phyloP scores from a whole-genome alignment of 2,888 invertebrate genomes.

The Cantharis nigra region DNA sequence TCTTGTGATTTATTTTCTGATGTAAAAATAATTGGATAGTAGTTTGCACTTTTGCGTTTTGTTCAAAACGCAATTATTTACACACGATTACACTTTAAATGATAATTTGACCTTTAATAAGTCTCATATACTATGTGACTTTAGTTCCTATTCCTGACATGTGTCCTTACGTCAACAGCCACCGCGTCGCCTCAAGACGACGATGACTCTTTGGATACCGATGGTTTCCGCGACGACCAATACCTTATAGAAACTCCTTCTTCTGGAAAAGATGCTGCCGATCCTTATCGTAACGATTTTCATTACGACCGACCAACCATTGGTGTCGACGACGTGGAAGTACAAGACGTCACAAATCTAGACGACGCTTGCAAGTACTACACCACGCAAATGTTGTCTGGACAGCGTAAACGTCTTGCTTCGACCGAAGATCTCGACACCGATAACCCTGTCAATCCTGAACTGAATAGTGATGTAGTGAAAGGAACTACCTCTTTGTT shows the following conservation, averaged over 20 bases:
- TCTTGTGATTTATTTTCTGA: slow-evolving; percentile 45
- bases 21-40: slow-evolving; percentile 25
- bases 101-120: slow-evolving; percentile 13
- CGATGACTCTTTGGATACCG: slow-evolving; percentile 61
- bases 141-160: slow-evolving; percentile 20
- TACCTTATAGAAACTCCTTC: slow-evolving; percentile 58
- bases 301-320: slow-evolving; percentile 29
- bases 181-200: slow-evolving; percentile 60
- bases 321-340: slow-evolving; percentile 40
- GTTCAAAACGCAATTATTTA: slow-evolving; percentile 13
- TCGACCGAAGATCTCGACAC: slow-evolving; percentile 55
- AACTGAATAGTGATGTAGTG: slow-evolving; percentile 18
- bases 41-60: slow-evolving; percentile 29
- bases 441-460: slow-evolving; percentile 37
- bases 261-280: slow-evolving; percentile 43
- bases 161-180: slow-evolving; percentile 42
- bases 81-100: slow-evolving; percentile 5
- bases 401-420: slow-evolving; percentile 52
- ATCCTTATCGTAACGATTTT: slow-evolving; percentile 37
- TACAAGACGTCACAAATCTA: slow-evolving; percentile 51
- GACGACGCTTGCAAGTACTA: slow-evolving; percentile 52
- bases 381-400: slow-evolving; percentile 49
- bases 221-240: slow-evolving; percentile 59
- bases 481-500: slow-evolving; percentile 58
- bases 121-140: slow-evolving; percentile 6